Conservation (phyloP, 1,140 invertebrate genomes). For the Pseudobourletiella spinata region DNA sequence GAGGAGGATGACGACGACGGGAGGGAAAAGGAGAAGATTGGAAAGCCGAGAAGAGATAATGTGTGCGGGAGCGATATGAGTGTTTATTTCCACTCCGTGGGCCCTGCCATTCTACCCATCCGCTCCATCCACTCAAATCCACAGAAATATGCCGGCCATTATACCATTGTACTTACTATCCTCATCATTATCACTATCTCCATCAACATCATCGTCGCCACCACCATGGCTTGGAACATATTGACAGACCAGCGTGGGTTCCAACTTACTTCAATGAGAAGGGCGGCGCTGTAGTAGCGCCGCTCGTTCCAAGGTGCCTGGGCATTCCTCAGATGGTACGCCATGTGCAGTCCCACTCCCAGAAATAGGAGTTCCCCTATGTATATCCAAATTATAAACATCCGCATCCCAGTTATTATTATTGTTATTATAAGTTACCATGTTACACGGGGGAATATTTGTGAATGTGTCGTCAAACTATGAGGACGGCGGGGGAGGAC, state of each 20-base stretch:
- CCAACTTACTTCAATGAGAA: conserved; percentile 59
- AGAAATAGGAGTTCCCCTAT: conserved; percentile 54
- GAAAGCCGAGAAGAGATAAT: conserved; percentile 48
- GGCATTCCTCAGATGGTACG: conserved; percentile 71
- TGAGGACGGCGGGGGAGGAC: too few species aligned
- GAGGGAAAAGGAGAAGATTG: conserved; percentile 48
- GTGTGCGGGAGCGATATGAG: too few species aligned
- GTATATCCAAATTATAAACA: too few species aligned
- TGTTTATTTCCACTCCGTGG: too few species aligned
- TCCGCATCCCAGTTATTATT: too few species aligned
- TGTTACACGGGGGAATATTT: too few species aligned
- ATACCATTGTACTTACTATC: background rate
- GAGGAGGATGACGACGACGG: background rate
- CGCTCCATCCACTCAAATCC: background rate
- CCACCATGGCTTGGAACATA: background rate
- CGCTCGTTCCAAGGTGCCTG: conserved; percentile 71
- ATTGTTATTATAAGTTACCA: too few species aligned
- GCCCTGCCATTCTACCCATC: background rate
- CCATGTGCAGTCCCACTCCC: conserved; percentile 69
- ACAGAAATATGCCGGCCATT: background rate
- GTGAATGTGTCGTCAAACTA: too few species aligned
- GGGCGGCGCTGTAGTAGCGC: conserved; percentile 58
- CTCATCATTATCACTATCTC: background rate
- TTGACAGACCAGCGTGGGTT: too few species aligned
- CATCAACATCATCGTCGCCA: background rate